Base-by-base conservation (phyloP, 2,888 invertebrate species). In the Xylota sylvarum region DNA sequence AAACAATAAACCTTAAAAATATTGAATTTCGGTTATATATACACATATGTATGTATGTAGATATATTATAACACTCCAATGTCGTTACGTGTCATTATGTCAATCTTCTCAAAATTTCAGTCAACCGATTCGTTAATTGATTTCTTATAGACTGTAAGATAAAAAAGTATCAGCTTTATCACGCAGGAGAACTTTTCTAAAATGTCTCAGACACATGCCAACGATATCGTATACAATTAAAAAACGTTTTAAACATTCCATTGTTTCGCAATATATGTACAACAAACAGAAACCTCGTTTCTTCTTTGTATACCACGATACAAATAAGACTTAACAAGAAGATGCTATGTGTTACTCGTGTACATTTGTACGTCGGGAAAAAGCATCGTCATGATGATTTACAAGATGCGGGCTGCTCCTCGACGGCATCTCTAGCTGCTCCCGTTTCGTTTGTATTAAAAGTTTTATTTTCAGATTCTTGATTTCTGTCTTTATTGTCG, bases 401-500 rank as follows among this genome's bases (percentile, higher is more conserved):
- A 81, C 67, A 74, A 74, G 52, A 81, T 69, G 62, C 60, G 67
- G 73, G 67, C 35, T 32, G 55, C 14, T 55, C 37, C 14, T 55
- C 46, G 19, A 37, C 30, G n/a, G 35, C 37, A 64, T 19, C 40
- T 74, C 67, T 67, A 27, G 37, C 30, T 37, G 62, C 23, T 64
- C 19, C 23, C 43, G 9, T 76, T 55, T 74, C 46, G 23, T 50
- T 62, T 67, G 17, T 67, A 56, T 74, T 74, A 9, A 32, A 79
- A 70, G 35, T 69, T 62, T 69, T 82, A 76, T 81, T 82, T 76
- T 76, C 37, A 82, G 76, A 82, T 58, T 62, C 48, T 56, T 48
- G 30, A 19, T 37, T 43, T 56, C 58, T 12, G 12, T 67, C 37
- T 67, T 37, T 37, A 37, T 48, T 19, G 77, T 32, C 69, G 55